Conservation (phyloP, 2,797 vertebrate species). For the Notamacropus eugenii region DNA sequence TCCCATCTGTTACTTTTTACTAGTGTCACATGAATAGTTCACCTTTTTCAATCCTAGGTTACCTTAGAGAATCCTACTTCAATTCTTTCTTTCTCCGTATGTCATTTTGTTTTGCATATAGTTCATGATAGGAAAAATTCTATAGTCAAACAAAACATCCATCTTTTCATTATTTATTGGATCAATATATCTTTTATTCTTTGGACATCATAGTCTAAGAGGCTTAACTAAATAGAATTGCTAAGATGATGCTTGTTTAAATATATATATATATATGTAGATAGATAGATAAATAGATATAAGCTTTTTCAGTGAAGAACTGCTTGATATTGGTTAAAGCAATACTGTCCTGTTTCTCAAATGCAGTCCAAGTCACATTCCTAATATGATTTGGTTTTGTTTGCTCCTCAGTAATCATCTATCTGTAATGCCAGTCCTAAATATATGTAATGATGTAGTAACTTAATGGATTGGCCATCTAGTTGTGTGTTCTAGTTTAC, state of each 20-base stretch:
- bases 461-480: neutral
- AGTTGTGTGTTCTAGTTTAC: neutral
- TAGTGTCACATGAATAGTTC: neutral
- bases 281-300: no score
- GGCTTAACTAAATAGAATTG: neutral
- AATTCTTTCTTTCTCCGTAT: neutral
- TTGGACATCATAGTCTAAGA: neutral
- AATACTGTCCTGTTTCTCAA: neutral
- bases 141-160: neutral
- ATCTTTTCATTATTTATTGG: neutral
- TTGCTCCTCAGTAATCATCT: neutral
- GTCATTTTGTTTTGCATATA: neutral
- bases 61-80: neutral
- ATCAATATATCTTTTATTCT: neutral
- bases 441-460: neutral
- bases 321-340: neutral
- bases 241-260: neutral
- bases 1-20: neutral
- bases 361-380: neutral
- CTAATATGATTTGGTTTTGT: neutral
- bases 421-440: neutral
- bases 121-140: neutral
- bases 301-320: neutral
- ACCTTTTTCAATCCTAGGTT: neutral
- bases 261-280: no score